phyloP scores from a whole-genome alignment of 2,888 invertebrate genomes.

The Pammene fasciana region DNA sequence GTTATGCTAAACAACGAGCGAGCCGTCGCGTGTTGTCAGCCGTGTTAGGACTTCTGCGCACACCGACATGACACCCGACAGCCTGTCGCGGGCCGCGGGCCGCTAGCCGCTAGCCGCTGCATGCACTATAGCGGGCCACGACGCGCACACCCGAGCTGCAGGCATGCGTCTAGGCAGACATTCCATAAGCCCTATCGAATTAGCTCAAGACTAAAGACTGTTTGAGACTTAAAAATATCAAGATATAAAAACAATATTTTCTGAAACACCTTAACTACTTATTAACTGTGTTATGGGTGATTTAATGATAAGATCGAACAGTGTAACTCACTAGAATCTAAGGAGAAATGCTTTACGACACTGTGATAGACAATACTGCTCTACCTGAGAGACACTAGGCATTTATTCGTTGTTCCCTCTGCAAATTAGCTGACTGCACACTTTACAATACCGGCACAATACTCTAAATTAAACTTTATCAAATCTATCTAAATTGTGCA shows the following conservation, averaged over 20 bases:
- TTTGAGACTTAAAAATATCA: slow-evolving; percentile 76
- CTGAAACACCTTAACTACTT: slow-evolving; percentile 78
- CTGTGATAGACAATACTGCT: slow-evolving; percentile 81
- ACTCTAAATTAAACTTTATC: background rate
- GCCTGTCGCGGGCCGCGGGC: slow-evolving; percentile 44
- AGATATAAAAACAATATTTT: slow-evolving; percentile 73
- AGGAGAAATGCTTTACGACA: slow-evolving; percentile 82
- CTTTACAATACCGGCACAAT: background rate
- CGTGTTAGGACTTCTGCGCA: slow-evolving; percentile 80
- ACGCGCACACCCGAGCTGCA: slow-evolving; percentile 52
- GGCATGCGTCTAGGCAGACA: slow-evolving; percentile 70
- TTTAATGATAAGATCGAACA: slow-evolving; percentile 79
- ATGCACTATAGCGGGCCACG: slow-evolving; percentile 39
- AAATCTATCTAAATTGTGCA: slow-evolving; percentile 2
- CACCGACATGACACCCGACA: slow-evolving; percentile 52
- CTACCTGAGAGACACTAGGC: slow-evolving; percentile 74
- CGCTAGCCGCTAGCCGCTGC: slow-evolving; percentile 35
- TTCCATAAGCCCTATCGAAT: slow-evolving; percentile 78
- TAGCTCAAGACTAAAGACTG: slow-evolving; percentile 82
- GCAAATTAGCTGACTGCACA: slow-evolving; percentile 14
- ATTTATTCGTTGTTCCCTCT: slow-evolving; percentile 55
- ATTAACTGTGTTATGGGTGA: slow-evolving; percentile 79
- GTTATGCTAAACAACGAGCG: slow-evolving; percentile 76
- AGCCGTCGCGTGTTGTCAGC: slow-evolving; percentile 70
- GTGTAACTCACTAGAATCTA: slow-evolving; percentile 81